Evolutionary conservation across 1,140 invertebrate species (phyloP).

Genomic region (Phenacoccus solenopsis): DNA sequence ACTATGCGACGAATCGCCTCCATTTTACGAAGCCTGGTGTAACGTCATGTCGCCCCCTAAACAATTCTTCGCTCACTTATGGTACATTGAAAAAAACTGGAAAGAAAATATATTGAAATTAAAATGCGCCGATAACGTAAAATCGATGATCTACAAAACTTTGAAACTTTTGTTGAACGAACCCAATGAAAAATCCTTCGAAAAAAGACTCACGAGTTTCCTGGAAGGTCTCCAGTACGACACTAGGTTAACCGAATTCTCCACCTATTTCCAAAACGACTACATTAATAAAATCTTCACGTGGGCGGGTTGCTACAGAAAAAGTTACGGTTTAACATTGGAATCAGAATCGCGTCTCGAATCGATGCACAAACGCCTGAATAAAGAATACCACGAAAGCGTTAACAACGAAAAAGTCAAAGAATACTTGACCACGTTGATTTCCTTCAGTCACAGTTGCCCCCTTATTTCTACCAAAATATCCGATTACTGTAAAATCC

Average conservation of each 20-base stretch:
- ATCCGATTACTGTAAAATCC: background rate
- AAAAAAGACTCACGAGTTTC: background rate
- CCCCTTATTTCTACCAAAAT: background rate
- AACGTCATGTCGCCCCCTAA: background rate
- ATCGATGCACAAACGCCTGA: background rate
- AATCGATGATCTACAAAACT: background rate
- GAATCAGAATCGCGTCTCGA: background rate
- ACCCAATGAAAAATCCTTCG: background rate
- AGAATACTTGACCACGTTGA: background rate
- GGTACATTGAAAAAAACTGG: background rate
- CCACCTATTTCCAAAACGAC: background rate
- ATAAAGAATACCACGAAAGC: background rate
- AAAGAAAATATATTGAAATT: conserved; percentile 4
- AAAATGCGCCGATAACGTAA: background rate
- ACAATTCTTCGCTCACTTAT: background rate
- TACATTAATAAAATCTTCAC: background rate
- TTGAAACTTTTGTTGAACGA: conserved; percentile 5
- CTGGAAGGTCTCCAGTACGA: background rate
- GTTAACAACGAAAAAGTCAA: background rate
- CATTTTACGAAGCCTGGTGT: background rate
- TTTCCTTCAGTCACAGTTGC: background rate
- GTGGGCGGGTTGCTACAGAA: background rate
- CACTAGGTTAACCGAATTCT: background rate
- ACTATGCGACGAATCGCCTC: background rate
- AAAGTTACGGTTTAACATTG: background rate